Evolutionary conservation across 53 echinoderm and acorn worm species (phyloP).

Genomic region (Astropecten irregularis): DNA sequence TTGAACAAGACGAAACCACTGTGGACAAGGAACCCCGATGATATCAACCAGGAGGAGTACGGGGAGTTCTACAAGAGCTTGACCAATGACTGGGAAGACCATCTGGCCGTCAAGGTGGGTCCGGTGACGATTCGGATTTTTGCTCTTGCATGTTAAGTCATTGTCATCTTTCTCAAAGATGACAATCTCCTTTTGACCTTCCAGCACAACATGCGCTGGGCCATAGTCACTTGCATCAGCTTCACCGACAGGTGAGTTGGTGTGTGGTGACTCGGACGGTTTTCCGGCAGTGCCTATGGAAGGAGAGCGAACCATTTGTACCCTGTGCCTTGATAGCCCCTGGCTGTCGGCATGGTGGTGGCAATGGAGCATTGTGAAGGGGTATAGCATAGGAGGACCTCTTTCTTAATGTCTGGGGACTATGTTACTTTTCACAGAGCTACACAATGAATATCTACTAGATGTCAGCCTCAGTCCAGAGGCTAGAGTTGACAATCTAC

Average conservation of each 20-base stretch:
- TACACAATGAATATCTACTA: no score
- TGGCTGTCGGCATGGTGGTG: neutral
- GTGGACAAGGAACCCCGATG: slow-evolving; percentile 99
- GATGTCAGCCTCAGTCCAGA: no score
- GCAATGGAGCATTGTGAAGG: slow-evolving; percentile 33
- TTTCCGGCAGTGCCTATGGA: slow-evolving; percentile 79
- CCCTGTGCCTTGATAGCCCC: neutral
- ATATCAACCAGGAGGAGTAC: slow-evolving; percentile 95
- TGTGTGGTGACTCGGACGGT: slow-evolving; percentile 57
- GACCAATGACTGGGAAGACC: slow-evolving; percentile 99
- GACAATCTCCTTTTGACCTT: no score
- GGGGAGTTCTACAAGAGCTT: slow-evolving; percentile 98
- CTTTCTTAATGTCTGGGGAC: slow-evolving; percentile 83
- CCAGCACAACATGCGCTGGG: slow-evolving; percentile 82
- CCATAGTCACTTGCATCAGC: slow-evolving; percentile 48
- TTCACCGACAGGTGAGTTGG: slow-evolving; percentile 15
- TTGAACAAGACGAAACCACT: slow-evolving; percentile 98
- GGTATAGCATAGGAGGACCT: slow-evolving; percentile 63
- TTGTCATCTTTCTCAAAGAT: no score
- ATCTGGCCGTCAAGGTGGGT: slow-evolving; percentile 93
- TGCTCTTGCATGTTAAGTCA: no score
- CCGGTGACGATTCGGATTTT: no score
- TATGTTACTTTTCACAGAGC: slow-evolving; percentile 63
- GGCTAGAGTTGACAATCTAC: no score
- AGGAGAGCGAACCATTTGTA: slow-evolving; percentile 62